Evolutionary conservation across 2,888 invertebrate species (phyloP), one percentile per base, ranked within the genome.

Genomic region (Chydorus sphaericus): DNA sequence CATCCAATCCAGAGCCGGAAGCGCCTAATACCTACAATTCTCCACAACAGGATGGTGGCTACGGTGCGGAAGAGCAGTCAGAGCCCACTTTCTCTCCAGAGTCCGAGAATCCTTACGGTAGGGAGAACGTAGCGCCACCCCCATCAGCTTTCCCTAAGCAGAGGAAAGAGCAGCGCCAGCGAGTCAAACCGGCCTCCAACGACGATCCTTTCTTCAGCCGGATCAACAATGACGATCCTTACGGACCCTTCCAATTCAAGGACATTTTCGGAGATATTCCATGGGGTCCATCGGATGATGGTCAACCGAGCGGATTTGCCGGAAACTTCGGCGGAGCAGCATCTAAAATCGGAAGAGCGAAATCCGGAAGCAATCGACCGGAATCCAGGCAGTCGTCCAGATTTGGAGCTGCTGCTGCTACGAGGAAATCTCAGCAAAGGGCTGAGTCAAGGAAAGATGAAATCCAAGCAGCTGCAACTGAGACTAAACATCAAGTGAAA

Each of bases 131-230:
- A 14, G 28, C 14, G 20, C 39, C 39, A n/a, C 14, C 16, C 16
- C 8, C 4, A 7, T n/a, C n/a, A 36, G 36, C 14, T 36, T 3
- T 4, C 4, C 8, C 38, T 3, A 20, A 38, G 38, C 38, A 38
- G 16, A 3, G 38, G 20, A 20, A 38, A 8, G 3, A 20, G 16
- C 16, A 18, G 23, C 20, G 14, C 10, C 39, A n/a, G 16, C 18
- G 23, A 4, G 39, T 20, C 18, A 44, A 44, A 3, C 23, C 20
- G 1, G 26, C 14, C 23, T 4, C 28, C 26, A 44, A 16, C 26
- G 44, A 44, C 44, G 44, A 44, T 44, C 44, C 44, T 14, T 44
- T 44, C 23, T 44, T 44, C 26, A 44, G 44, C 44, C 44, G 44
- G 1, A 16, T 44, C 44, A 44, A 44, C 44, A 44, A 28, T 28